Evolutionary conservation across 2,888 invertebrate species (phyloP).

Genomic region (Tachina fera): DNA sequence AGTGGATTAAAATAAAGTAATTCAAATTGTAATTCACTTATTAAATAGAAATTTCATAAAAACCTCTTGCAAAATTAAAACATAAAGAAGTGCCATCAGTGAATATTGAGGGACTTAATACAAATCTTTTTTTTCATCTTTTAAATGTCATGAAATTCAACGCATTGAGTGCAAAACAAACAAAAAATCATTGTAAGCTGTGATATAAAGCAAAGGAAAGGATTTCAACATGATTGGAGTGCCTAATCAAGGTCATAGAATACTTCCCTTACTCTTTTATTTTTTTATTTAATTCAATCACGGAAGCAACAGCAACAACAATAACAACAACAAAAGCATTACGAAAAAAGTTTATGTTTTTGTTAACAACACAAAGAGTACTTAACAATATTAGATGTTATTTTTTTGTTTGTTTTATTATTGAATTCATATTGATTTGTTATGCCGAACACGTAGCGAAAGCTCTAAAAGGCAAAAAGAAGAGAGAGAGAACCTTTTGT

Average conservation of each 20-base stretch:
- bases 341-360: constrained; percentile 59
- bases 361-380: constrained; percentile 65
- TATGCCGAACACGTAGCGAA: constrained; percentile 67
- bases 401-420: neutral
- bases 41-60: constrained; percentile 43
- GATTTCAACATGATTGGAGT: constrained; percentile 67
- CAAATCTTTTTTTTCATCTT: constrained; percentile 53
- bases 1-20: constrained; percentile 1
- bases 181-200: neutral
- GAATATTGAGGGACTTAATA: constrained; percentile 3
- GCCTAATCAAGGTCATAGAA: constrained; percentile 67
- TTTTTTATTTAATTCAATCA: constrained; percentile 63
- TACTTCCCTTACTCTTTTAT: constrained; percentile 6
- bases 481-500: constrained; percentile 51
- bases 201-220: constrained; percentile 48
- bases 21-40: constrained; percentile 35
- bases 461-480: constrained; percentile 51
- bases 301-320: constrained; percentile 36
- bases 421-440: constrained; percentile 63
- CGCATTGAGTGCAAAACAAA: neutral
- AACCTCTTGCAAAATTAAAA: neutral
- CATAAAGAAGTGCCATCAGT: neutral
- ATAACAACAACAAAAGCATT: neutral
- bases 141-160: neutral
- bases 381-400: constrained; percentile 66